Evolutionary conservation across 1,140 invertebrate species (phyloP), one percentile per base, ranked within the genome.

Genomic region (Theocolax elegans): DNA sequence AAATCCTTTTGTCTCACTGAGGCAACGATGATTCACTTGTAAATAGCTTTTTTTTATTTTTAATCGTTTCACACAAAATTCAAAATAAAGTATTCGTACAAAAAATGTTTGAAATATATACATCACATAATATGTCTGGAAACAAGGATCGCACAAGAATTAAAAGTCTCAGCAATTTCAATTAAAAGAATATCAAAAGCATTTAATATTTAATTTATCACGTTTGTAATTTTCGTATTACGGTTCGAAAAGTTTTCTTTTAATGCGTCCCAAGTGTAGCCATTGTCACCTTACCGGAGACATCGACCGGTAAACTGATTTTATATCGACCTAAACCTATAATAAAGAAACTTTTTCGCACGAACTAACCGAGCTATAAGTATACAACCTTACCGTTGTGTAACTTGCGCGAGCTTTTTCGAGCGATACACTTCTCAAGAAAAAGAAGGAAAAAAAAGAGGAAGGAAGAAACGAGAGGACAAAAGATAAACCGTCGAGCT

Each of bases 401-500:
- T 56, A 56, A 66, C 38, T 54, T 21, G 40, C 10, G 4, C 23
- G 1, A 7, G 13, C 17, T 15, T 23, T 44, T 25, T 35, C n/a
- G n/a, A 27, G 13, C 8, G 27, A 48, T 49, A n/a, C 56, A 17
- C 27, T 48, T 46, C 8, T 10, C 23, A 27, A 44, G 21, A 60
- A 7, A 17, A 21, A 42, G n/a, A 3, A 15, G 7, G 19, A 15
- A 19, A 23, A 21, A 48, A 21, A 23, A 7, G n/a, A 23, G 46
- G 21, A n/a, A 15, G 7, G 51, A 7, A 2, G 51, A n/a, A 29
- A 35, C 1, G 12, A n/a, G n/a, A 35, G 54, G 25, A 66, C 51
- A 66, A 54, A 56, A 54, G 49, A 66, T 66, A 54, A 54, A 66
- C 38, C 40, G 3, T 56, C n/a, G 17, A 19, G 40, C 25, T 56